These are phyloP conservation scores for Crypturellus undulatus DNA, from an alignment of 2,113 vertebrate species.

Conservation along the genomic window DNA sequence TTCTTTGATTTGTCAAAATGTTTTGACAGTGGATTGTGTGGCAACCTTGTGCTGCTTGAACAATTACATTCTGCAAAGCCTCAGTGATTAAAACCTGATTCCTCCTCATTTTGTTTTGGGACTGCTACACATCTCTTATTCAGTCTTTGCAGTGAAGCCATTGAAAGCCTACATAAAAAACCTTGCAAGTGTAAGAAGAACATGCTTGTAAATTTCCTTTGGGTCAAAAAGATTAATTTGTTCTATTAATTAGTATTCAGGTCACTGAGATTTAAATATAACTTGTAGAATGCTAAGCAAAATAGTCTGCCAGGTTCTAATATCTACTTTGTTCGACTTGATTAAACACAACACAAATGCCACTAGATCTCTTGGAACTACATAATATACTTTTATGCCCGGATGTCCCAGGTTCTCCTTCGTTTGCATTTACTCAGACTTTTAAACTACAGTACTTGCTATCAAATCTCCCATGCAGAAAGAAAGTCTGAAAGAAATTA, in stretches of 20 bases:
- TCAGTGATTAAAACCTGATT: slow-evolving; percentile 30
- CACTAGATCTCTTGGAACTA: slow-evolving; percentile 63
- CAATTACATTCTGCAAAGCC: slow-evolving; percentile 3
- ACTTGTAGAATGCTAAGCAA: slow-evolving; percentile 62
- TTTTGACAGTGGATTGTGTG: slow-evolving; percentile 11
- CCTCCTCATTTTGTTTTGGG: slow-evolving; percentile 11
- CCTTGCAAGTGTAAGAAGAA: slow-evolving; percentile 50
- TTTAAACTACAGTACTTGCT: slow-evolving; percentile 6
- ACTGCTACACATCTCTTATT: not conserved
- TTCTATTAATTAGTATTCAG: slow-evolving; percentile 54
- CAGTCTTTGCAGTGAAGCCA: not conserved
- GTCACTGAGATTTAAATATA: slow-evolving; percentile 52
- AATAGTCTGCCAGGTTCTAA: slow-evolving; percentile 57
- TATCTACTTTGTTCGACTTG: slow-evolving; percentile 62
- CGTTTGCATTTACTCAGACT: slow-evolving; percentile 60
- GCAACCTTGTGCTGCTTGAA: not conserved
- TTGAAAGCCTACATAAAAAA: slow-evolving; percentile 57
- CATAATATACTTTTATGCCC: slow-evolving; percentile 56
- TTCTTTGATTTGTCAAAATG: not conserved
- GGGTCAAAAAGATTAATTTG: slow-evolving; percentile 71
- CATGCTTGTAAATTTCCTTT: slow-evolving; percentile 68
- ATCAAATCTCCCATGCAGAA: slow-evolving; percentile 46
- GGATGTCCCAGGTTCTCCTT: slow-evolving; percentile 60
- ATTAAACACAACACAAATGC: slow-evolving; percentile 63
- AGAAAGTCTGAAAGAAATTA: slow-evolving; percentile 25